These are phyloP conservation scores for Podotricha telesiphe DNA, from an alignment of 2,888 invertebrate genomes.

Conservation along the genomic window DNA sequence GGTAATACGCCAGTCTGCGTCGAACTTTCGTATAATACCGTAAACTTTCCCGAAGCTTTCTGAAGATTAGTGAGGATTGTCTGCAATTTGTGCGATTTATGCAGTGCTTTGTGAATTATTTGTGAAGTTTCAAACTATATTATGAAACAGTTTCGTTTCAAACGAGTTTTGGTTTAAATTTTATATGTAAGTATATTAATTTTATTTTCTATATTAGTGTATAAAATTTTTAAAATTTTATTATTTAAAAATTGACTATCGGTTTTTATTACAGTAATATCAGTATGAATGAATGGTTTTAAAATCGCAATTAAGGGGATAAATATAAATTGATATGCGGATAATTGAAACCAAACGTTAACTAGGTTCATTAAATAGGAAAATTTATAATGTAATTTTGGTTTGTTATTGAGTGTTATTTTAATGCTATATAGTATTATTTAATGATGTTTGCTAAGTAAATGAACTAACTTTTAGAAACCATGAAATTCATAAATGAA, in stretches of 20 bases:
- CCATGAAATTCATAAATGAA: too few species aligned
- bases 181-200: slow-evolving; percentile 33
- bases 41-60: slow-evolving; percentile 43
- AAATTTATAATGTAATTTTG: background rate
- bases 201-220: too few species aligned
- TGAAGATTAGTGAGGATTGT: slow-evolving; percentile 41
- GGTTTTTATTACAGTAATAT: background rate
- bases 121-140: slow-evolving; percentile 32
- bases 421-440: background rate
- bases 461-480: background rate
- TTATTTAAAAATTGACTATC: background rate
- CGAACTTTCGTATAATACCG: slow-evolving; percentile 25
- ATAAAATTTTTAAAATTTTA: too few species aligned
- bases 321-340: slow-evolving; percentile 2
- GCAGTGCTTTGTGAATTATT: slow-evolving; percentile 42
- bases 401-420: too few species aligned
- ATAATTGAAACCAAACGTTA: slow-evolving; percentile 1
- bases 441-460: background rate
- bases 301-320: background rate
- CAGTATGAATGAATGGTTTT: background rate
- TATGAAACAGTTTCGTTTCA: slow-evolving; percentile 28
- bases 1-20: slow-evolving; percentile 22
- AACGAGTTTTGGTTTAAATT: slow-evolving; percentile 7
- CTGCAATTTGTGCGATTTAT: slow-evolving; percentile 42
- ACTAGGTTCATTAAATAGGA: background rate